Base-by-base conservation (phyloP, 2,797 vertebrate genomes). In the Betta splendens region DNA sequence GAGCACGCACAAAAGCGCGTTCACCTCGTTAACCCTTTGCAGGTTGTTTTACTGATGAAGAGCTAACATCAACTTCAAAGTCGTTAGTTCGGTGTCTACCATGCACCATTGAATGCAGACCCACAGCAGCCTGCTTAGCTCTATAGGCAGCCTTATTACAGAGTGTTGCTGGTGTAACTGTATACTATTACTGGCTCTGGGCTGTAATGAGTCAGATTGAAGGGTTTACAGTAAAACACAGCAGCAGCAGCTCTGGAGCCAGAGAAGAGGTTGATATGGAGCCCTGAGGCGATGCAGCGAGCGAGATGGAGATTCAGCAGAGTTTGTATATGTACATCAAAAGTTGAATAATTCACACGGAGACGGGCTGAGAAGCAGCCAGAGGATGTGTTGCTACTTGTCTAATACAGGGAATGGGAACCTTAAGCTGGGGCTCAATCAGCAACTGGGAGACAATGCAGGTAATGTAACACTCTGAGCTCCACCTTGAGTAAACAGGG, bases 161-260 rank as follows among this genome's bases (percentile, higher is more conserved):
- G 89, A 89, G 80, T 57, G 57, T 70, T 69, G 67, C 61, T 43
- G 39, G 64, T 70, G 73, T 87, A 89, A 89, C 87, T 87, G 75
- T 89, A 88, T 85, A 85, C 55, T 53, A 89, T 91, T 90, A 91
- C 79, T 65, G 57, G 51, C 86, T 80, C 77, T 40, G 79, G 85
- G 87, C 89, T 81, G 55, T 88, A 89, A 91, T 92, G 81, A 90
- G 71, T 75, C 76, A 79, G 82, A 89, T 77, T 89, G 83, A 85
- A 86, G 82, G 74, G 65, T 83, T 76, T 72, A 70, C 75, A 67
- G 71, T 85, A 83, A 88, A 87, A 80, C 63, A 68, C 62, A 56
- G 70, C 47, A 35, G 70, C 47, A 35, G 46, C 31, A 44, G 60
- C 66, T 54, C 73, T 60, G 55, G 40, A 70, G 73, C 47, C 64